Conservation (phyloP, 1,140 invertebrate genomes). For the Heliconius himera region DNA sequence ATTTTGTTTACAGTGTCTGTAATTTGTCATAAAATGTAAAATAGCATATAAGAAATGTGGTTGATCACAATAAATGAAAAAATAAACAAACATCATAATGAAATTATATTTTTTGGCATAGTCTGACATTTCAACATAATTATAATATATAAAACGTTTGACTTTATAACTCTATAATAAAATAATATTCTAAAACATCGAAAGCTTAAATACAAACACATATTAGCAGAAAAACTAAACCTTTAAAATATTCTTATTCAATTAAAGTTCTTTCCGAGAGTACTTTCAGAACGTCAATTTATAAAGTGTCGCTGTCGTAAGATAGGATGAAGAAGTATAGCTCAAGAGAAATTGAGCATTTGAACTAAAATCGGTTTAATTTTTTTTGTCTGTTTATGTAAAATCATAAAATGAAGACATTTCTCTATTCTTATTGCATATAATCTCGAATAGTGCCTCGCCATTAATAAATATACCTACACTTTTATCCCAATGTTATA, state of each 20-base stretch:
- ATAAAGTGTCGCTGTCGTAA: conserved; percentile 10
- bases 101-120: no score
- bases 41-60: no score
- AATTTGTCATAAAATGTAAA: no score
- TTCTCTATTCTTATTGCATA: background rate
- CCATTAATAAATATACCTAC: background rate
- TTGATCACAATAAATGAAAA: no score
- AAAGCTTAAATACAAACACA: background rate
- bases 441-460: background rate
- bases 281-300: conserved; percentile 22
- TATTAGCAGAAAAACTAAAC: background rate
- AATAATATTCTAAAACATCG: no score
- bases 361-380: background rate
- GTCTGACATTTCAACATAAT: no score
- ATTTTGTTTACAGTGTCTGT: no score
- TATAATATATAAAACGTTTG: no score
- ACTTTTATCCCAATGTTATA: background rate
- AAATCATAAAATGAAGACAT: background rate
- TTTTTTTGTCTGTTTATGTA: background rate
- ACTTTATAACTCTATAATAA: no score
- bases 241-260: conserved; percentile 10
- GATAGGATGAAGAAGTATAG: background rate
- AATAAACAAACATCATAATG: no score
- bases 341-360: conserved; percentile 4
- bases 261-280: conserved; percentile 25